Evolutionary conservation across 2,888 invertebrate genomes (phyloP).

Genomic region (Conchocele bisecta): DNA sequence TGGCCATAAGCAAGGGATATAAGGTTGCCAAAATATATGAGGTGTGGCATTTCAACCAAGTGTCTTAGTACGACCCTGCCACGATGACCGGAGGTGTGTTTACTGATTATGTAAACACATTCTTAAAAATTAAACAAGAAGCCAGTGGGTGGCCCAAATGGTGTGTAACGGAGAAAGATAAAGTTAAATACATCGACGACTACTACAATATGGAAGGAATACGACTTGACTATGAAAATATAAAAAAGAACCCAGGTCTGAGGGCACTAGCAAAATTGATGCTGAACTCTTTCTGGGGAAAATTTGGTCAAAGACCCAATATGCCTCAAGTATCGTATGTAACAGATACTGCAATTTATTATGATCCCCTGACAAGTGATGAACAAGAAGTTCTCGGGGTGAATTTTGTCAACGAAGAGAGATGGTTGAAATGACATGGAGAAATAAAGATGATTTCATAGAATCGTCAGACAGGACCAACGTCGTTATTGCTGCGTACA

Average conservation of each 20-base stretch:
- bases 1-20: slow-evolving; percentile 74
- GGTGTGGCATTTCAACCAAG: slow-evolving; percentile 76
- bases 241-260: slow-evolving; percentile 25
- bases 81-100: slow-evolving; percentile 63
- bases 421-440: slow-evolving; percentile 29
- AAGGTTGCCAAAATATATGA: slow-evolving; percentile 70
- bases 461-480: slow-evolving; percentile 19
- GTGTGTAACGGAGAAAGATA: slow-evolving; percentile 47
- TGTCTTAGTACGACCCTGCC: slow-evolving; percentile 29
- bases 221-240: slow-evolving; percentile 10
- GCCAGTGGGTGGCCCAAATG: slow-evolving; percentile 62
- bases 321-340: slow-evolving; percentile 14
- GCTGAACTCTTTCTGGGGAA: slow-evolving; percentile 32
- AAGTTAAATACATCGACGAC: slow-evolving; percentile 51
- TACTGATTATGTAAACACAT: slow-evolving; percentile 73
- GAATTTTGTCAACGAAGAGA: slow-evolving; percentile 9
- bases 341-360: too few relatives aligned
- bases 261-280: slow-evolving; percentile 19
- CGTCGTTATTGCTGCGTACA: too few relatives aligned
- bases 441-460: neutral
- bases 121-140: too few relatives aligned
- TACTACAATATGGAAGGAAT: slow-evolving; percentile 39
- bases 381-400: too few relatives aligned
- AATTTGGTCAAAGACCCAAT: slow-evolving; percentile 33
- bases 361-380: too few relatives aligned